Percentiles rank a stretch among this genome's conserved stretches.
phyloP scores from a whole-genome alignment of 2,113 vertebrate species.

The Athene noctua region DNA sequence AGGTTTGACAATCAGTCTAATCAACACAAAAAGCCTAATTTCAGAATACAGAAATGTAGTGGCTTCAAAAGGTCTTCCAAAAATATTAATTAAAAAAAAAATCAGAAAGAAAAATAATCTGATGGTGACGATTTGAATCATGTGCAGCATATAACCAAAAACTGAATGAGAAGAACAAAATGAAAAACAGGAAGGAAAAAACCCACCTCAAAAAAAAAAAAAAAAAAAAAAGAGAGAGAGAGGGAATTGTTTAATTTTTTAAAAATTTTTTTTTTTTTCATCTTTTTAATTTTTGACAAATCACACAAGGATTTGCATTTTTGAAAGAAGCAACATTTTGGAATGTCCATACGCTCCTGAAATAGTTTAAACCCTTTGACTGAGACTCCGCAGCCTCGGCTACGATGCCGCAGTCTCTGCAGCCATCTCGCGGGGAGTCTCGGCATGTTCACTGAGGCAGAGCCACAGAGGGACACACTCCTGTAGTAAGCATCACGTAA shows the following conservation, averaged over 20 bases:
- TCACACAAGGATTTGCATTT: not conserved
- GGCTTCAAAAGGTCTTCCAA: not conserved
- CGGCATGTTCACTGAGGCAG: not conserved
- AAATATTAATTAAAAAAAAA: not conserved
- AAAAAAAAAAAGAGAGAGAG: not conserved
- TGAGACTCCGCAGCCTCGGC: accelerated
- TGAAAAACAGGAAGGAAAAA: not conserved
- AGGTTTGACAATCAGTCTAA: not conserved
- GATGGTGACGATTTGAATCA: not conserved
- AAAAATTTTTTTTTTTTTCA: too few relatives aligned
- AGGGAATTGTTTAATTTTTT: accelerated
- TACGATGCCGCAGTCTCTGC: not conserved
- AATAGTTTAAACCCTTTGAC: accelerated
- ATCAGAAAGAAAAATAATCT: not conserved
- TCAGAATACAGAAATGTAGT: not conserved
- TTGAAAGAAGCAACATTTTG: not conserved
- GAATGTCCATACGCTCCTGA: accelerated
- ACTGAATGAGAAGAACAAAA: not conserved
- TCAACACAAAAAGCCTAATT: not conserved
- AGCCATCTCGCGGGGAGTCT: constrained; percentile 25
- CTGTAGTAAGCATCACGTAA: accelerated
- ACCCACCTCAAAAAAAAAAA: accelerated
- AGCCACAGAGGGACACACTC: not conserved
- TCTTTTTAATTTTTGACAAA: not conserved
- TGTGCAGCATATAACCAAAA: not conserved